A percentile compares a stretch with the other conserved stretches of the same genome.
phyloP scores from a whole-genome alignment of 2,888 invertebrate species.

The Bedellia somnulentella region DNA sequence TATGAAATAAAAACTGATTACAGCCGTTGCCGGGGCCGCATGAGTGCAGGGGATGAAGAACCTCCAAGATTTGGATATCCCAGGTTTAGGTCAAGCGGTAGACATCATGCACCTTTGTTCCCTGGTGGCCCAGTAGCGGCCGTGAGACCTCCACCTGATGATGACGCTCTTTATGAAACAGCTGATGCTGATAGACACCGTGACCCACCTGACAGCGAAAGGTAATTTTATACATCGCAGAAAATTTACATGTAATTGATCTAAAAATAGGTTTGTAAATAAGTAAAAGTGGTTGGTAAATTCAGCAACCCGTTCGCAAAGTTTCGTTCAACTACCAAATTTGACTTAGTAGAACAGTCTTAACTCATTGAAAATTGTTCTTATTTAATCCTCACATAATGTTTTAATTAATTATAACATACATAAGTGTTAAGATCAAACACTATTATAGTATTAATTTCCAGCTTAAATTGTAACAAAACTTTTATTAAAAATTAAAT shows the following conservation, averaged over 20 bases:
- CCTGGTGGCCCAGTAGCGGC: constrained; percentile 39
- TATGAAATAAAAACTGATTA: constrained; percentile 51
- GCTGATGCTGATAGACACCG: constrained; percentile 72
- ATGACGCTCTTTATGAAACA: constrained; percentile 86
- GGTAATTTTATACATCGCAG: no score
- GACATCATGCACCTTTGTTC: constrained; percentile 35
- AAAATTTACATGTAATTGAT: not conserved
- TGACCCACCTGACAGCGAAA: constrained; percentile 87
- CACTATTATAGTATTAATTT: no score
- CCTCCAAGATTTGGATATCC: constrained; percentile 77
- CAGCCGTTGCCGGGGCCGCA: constrained; percentile 65
- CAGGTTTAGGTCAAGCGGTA: constrained; percentile 57
- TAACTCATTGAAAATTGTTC: no score
- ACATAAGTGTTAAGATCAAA: no score
- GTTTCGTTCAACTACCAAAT: no score
- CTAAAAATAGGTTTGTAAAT: no score
- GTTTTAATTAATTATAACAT: no score
- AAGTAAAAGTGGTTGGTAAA: not conserved
- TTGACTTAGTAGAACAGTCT: no score
- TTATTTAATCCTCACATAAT: no score
- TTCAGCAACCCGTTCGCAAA: not conserved
- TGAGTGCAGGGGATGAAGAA: constrained; percentile 56
- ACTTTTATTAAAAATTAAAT: no score
- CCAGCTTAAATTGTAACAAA: no score
- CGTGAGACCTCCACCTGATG: constrained; percentile 60